A percentile compares a stretch with the other conserved stretches of the same genome.
phyloP scores from a whole-genome alignment of 2,888 invertebrate species.

The Drosophila antonietae region DNA sequence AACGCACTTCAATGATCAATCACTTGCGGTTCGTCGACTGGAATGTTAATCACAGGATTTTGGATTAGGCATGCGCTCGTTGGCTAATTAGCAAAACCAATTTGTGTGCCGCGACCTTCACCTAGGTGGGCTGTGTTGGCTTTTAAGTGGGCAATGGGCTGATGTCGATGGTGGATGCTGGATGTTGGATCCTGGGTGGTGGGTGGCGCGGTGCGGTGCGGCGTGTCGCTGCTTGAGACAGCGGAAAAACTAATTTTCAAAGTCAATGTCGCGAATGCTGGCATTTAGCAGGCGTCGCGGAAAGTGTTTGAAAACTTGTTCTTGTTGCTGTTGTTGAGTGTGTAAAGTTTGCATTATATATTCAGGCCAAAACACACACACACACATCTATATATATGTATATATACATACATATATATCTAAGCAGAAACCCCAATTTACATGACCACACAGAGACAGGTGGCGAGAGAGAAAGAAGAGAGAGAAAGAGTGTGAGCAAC shows the following conservation, averaged over 20 bases:
- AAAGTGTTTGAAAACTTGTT: conserved; percentile 26
- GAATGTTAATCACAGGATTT: conserved; percentile 15
- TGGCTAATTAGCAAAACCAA: conserved; percentile 45
- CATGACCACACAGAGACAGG: conserved; percentile 8
- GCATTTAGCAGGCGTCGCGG: conserved; percentile 17
- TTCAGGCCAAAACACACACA: conserved; percentile 38
- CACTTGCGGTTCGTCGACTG: background rate
- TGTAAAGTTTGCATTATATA: conserved; percentile 69
- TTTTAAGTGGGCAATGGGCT: background rate
- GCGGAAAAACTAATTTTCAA: conserved; percentile 62
- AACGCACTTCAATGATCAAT: background rate
- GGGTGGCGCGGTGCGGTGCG: background rate
- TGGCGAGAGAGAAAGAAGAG: background rate
- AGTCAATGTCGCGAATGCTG: conserved; percentile 63
- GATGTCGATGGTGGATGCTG: background rate
- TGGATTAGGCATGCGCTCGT: background rate
- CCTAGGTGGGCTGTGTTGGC: background rate
- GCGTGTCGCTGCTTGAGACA: conserved; percentile 5
- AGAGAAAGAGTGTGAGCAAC: too few species aligned
- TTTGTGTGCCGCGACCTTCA: conserved; percentile 19
- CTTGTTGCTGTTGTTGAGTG: conserved; percentile 34
- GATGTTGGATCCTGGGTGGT: background rate
- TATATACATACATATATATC: background rate
- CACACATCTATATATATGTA: background rate
- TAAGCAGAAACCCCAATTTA: conserved; percentile 13